phyloP scores from a whole-genome alignment of 1,140 invertebrate genomes.

The Bradysia coprophila region DNA sequence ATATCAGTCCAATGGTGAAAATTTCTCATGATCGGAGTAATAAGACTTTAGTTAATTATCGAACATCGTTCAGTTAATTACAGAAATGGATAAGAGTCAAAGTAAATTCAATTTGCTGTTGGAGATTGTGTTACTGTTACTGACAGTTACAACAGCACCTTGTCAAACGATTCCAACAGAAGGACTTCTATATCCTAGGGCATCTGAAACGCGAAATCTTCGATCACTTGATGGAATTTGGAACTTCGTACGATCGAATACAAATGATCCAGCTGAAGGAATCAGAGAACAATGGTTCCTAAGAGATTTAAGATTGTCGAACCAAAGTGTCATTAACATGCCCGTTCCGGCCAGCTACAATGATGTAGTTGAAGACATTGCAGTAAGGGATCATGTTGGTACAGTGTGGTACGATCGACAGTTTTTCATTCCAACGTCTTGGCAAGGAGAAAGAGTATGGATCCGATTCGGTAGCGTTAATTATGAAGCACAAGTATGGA shows the following conservation, averaged over 20 bases:
- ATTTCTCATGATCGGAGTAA: too few species aligned
- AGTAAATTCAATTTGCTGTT: too few species aligned
- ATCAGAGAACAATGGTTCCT: slow-evolving; percentile 60
- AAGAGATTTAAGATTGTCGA: slow-evolving; percentile 30
- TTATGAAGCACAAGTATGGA: slow-evolving; percentile 78
- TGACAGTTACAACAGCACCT: too few species aligned
- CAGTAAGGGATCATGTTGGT: slow-evolving; percentile 78
- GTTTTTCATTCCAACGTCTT: slow-evolving; percentile 59
- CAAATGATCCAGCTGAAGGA: slow-evolving; percentile 43
- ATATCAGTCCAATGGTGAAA: too few species aligned
- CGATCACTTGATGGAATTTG: slow-evolving; percentile 67
- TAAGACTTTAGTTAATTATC: too few species aligned
- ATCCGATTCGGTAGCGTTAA: slow-evolving; percentile 76
- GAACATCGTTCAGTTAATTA: too few species aligned
- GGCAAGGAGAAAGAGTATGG: slow-evolving; percentile 54
- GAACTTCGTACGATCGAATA: slow-evolving; percentile 59
- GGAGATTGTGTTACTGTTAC: neutral
- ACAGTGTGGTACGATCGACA: slow-evolving; percentile 81
- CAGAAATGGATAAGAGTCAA: too few species aligned
- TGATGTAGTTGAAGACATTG: slow-evolving; percentile 68
- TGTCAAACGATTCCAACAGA: slow-evolving; percentile 9
- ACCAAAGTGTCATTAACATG: slow-evolving; percentile 50
- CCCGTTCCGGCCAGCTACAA: slow-evolving; percentile 96
- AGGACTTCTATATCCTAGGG: slow-evolving; percentile 64
- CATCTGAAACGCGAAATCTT: slow-evolving; percentile 64